Evolutionary conservation across 2,113 vertebrate species (phyloP).

Genomic region (Chascanopsetta lugubris): DNA sequence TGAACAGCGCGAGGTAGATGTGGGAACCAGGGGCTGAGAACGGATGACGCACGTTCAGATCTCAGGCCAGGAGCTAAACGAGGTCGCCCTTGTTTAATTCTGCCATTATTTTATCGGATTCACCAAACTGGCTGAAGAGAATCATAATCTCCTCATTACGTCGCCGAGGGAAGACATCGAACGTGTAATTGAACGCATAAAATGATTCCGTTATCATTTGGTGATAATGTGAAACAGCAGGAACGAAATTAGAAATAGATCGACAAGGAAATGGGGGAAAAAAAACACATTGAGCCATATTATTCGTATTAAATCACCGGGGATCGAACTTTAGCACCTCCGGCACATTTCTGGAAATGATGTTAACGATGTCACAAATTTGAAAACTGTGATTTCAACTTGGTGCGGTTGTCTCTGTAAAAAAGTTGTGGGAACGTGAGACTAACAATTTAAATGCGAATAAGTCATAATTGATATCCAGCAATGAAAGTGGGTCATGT

Average conservation of each 20-base stretch:
- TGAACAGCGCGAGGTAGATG: not conserved
- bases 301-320: not conserved
- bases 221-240: not conserved
- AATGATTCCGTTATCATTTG: not conserved
- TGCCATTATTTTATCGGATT: conserved; percentile 3
- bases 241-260: not conserved
- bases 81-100: not conserved
- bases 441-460: too few relatives aligned
- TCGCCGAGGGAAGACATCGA: not conserved
- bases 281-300: not conserved
- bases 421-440: too few relatives aligned
- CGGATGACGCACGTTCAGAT: conserved; percentile 9
- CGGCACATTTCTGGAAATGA: too few relatives aligned
- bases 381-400: too few relatives aligned
- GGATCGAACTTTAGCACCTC: too few relatives aligned
- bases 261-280: not conserved
- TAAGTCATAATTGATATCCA: too few relatives aligned
- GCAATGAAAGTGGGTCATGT: too few relatives aligned
- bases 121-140: not conserved
- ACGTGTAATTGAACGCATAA: not conserved
- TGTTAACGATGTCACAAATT: too few relatives aligned
- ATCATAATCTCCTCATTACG: conserved; percentile 8
- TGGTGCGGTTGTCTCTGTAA: too few relatives aligned
- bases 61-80: conserved; percentile 10
- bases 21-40: not conserved